These are phyloP conservation scores for Solen grandis DNA, from an alignment of 1,140 invertebrate genomes.

Conservation along the genomic window DNA sequence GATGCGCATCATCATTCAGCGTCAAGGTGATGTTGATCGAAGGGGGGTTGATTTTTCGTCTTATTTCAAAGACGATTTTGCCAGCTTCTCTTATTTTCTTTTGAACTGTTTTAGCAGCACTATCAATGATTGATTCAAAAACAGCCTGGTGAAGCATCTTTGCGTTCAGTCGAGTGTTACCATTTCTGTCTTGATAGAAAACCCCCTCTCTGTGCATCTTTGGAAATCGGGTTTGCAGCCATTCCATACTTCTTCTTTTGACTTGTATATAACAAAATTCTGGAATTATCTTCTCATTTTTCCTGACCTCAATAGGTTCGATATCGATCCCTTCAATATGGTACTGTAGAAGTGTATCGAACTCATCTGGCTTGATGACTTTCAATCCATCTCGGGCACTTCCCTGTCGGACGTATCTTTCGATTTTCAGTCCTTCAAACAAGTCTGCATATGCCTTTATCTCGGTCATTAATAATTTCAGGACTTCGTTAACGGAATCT, in stretches of 20 bases:
- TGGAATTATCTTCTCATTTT: conserved; percentile 1
- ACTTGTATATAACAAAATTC: conserved; percentile 31
- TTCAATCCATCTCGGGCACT: conserved; percentile 52
- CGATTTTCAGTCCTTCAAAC: conserved; percentile 21
- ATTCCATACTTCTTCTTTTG: not conserved
- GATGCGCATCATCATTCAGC: not conserved
- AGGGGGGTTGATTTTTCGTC: conserved; percentile 26
- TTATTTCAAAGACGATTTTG: not conserved
- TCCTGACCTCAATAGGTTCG: not conserved
- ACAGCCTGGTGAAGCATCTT: conserved; percentile 20
- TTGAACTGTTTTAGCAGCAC: not conserved
- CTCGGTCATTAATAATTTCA: conserved; percentile 16
- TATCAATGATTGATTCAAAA: conserved; percentile 30
- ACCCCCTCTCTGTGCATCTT: not conserved
- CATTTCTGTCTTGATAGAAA: conserved; percentile 1
- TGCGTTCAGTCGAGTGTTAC: not conserved
- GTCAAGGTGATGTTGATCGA: conserved; percentile 21
- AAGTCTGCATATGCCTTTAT: not conserved
- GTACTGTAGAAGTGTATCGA: conserved; percentile 29
- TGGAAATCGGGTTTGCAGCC: conserved; percentile 8
- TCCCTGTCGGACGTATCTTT: conserved; percentile 36
- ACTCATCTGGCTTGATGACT: conserved; percentile 37
- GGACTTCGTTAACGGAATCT: conserved; percentile 12
- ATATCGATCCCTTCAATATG: conserved; percentile 37
- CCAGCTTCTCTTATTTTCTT: not conserved